Percentiles rank a stretch among this genome's conserved stretches.
These are phyloP conservation scores for Monochamus saltuarius DNA, from an alignment of 1,140 invertebrate genomes.

Conservation along the genomic window DNA sequence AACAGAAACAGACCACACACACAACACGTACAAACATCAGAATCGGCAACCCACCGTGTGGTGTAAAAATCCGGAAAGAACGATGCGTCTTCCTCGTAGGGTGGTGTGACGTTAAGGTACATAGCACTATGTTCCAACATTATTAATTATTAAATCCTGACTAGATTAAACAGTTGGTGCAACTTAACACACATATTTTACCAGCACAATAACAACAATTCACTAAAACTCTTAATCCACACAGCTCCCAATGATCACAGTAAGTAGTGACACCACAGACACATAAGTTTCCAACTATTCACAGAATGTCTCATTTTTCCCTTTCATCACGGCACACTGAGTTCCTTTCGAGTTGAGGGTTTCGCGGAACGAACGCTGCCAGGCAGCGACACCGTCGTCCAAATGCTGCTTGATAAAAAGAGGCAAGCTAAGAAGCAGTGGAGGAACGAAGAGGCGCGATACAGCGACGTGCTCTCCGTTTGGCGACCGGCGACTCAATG, in stretches of 20 bases:
- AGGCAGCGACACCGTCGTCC: too few relatives aligned
- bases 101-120: conserved; percentile 46
- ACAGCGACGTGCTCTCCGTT: conserved; percentile 16
- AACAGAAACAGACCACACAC: conserved; percentile 20
- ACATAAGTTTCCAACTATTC: background rate
- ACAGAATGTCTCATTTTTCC: background rate
- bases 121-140: conserved; percentile 49
- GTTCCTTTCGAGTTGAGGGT: too few relatives aligned
- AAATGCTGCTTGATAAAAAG: too few relatives aligned
- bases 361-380: too few relatives aligned
- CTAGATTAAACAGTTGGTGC: conserved; percentile 16
- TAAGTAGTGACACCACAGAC: conserved; percentile 6
- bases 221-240: conserved; percentile 17
- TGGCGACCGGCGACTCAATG: conserved; percentile 45
- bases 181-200: background rate
- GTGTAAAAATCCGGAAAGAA: conserved; percentile 47
- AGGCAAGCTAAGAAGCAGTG: background rate
- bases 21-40: conserved; percentile 17
- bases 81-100: conserved; percentile 44
- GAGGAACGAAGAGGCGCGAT: conserved; percentile 11
- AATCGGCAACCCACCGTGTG: conserved; percentile 40
- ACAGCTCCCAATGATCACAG: conserved; percentile 26
- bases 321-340: too few relatives aligned
- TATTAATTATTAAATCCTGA: conserved; percentile 28
- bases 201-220: conserved; percentile 7